A percentile compares a stretch with the other conserved stretches of the same genome.
These are phyloP conservation scores for Amphimedon queenslandica DNA, from an alignment of 37 sponge, comb jelly and placozoan genomes.

Conservation along the genomic window DNA sequence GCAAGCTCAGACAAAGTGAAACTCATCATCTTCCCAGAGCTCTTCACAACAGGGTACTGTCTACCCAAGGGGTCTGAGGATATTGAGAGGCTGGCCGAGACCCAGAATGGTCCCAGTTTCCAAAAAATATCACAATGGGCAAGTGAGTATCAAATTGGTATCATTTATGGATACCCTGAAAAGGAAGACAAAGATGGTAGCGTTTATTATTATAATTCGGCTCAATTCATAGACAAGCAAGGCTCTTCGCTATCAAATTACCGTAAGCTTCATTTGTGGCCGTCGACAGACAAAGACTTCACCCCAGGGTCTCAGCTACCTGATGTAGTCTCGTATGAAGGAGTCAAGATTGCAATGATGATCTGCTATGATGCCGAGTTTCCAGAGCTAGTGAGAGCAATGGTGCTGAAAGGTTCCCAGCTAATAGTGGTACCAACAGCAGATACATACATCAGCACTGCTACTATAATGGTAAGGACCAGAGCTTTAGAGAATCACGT, in stretches of 20 bases:
- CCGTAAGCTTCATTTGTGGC: conserved; percentile 49
- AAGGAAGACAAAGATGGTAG: background rate
- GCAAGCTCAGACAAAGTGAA: conserved; percentile 29
- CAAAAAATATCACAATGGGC: conserved; percentile 34
- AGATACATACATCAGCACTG: background rate
- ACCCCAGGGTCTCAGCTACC: conserved; percentile 17
- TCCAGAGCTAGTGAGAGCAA: conserved; percentile 32
- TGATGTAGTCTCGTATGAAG: conserved; percentile 27
- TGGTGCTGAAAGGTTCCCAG: conserved; percentile 38
- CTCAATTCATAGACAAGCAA: conserved; percentile 46
- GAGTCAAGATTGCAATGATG: conserved; percentile 51
- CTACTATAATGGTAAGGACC: background rate
- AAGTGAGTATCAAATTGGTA: conserved; percentile 28
- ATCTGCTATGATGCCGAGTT: conserved; percentile 64
- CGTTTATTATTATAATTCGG: conserved; percentile 35
- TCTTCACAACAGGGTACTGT: conserved; percentile 40
- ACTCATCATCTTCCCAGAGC: conserved; percentile 55
- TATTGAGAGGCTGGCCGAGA: conserved; percentile 36
- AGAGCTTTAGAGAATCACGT: conserved; percentile 41
- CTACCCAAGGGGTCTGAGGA: conserved; percentile 11
- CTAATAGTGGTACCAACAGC: conserved; percentile 40
- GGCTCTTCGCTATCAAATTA: conserved; percentile 41
- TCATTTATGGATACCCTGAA: conserved; percentile 66
- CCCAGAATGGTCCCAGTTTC: conserved; percentile 32
- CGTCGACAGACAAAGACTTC: conserved; percentile 15